phyloP scores from a whole-genome alignment of 2,888 invertebrate species.

The Drosophila koepferae region DNA sequence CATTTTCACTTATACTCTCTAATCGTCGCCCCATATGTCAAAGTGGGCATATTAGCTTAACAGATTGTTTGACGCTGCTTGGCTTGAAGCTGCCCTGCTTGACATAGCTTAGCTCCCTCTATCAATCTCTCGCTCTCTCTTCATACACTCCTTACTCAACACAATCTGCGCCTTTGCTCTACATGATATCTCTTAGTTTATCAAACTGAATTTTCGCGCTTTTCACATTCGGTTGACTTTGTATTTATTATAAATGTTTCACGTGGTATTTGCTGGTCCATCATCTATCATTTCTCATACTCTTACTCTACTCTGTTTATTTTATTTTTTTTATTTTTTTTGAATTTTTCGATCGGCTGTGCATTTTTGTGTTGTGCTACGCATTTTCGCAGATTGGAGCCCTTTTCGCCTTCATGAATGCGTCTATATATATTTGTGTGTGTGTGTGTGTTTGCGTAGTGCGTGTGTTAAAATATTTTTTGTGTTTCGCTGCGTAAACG shows the following conservation, averaged over 20 bases:
- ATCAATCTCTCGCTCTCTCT: too few relatives aligned
- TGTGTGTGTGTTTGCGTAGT: slow-evolving; percentile 19
- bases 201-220: not conserved
- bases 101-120: not conserved
- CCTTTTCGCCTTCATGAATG: slow-evolving; percentile 24
- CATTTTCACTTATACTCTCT: slow-evolving; percentile 5
- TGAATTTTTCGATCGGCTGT: slow-evolving; percentile 26
- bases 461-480: slow-evolving; percentile 49
- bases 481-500: slow-evolving; percentile 55
- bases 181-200: not conserved
- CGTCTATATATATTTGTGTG: not conserved
- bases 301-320: not conserved
- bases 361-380: slow-evolving; percentile 51
- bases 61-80: not conserved
- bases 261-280: slow-evolving; percentile 5
- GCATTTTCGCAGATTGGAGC: slow-evolving; percentile 50
- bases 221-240: not conserved
- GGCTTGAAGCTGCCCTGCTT: not conserved
- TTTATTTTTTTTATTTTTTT: not conserved
- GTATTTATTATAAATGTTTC: rapidly evolving
- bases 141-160: too few relatives aligned
- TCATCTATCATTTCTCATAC: not conserved
- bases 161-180: not conserved
- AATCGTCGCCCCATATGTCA: not conserved
- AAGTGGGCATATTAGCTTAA: not conserved